Evolutionary conservation across 2,113 vertebrate species (phyloP).

Genomic region (Larimichthys crocea): DNA sequence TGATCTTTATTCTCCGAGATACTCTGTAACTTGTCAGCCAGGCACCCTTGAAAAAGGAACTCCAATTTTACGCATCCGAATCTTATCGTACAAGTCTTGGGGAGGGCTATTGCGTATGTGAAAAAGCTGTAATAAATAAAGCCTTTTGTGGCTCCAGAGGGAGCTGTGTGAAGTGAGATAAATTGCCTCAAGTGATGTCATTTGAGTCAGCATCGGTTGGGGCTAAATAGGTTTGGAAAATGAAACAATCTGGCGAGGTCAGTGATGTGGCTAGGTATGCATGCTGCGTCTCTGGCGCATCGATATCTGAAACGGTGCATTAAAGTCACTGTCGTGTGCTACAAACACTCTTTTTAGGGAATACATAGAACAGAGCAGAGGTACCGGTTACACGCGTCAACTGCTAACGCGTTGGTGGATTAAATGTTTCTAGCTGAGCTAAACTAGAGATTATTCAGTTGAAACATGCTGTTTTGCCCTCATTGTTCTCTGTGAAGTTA

Average conservation of each 20-base stretch:
- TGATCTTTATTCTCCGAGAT: neutral
- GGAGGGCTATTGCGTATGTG: neutral
- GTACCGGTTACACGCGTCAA: too few relatives aligned
- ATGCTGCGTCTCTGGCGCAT: too few relatives aligned
- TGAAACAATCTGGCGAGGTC: neutral
- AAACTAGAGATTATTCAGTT: too few relatives aligned
- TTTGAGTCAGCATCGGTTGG: neutral
- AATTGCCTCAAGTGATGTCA: neutral
- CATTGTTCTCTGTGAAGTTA: too few relatives aligned
- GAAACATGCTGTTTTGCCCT: too few relatives aligned
- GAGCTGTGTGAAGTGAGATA: neutral
- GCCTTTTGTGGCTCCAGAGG: neutral
- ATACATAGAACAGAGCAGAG: too few relatives aligned
- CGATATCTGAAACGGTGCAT: too few relatives aligned
- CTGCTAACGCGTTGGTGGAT: too few relatives aligned
- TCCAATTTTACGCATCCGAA: neutral
- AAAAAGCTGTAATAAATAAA: neutral
- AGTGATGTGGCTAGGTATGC: too few relatives aligned
- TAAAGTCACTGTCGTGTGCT: too few relatives aligned
- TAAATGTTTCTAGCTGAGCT: too few relatives aligned
- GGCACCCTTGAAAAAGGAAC: neutral
- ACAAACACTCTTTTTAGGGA: too few relatives aligned
- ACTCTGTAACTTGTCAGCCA: neutral
- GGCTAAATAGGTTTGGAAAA: neutral
- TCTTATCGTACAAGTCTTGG: neutral